These are phyloP conservation scores for Colaptes auratus DNA, from an alignment of 2,113 vertebrate genomes.

Conservation along the genomic window DNA sequence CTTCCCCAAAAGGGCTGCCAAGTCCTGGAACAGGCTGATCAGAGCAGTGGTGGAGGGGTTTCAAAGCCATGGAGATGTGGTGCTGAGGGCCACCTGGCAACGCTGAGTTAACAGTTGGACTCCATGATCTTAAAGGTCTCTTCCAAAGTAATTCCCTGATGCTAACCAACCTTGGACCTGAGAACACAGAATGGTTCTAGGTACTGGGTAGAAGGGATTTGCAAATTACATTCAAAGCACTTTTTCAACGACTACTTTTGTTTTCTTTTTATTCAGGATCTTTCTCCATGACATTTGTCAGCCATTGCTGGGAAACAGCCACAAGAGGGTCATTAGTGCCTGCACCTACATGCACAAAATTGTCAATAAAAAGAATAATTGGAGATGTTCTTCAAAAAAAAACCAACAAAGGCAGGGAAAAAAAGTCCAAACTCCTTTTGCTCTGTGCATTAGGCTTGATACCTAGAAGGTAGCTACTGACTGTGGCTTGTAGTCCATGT, in stretches of 20 bases:
- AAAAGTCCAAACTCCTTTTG: background rate
- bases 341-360: background rate
- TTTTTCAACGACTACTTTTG: background rate
- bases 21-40: too few species aligned
- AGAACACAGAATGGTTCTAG: background rate
- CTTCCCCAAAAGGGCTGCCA: too few species aligned
- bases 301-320: background rate
- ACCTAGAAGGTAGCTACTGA: background rate
- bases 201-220: background rate
- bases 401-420: background rate
- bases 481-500: background rate
- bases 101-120: too few species aligned
- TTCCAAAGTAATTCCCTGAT: background rate
- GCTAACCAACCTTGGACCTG: background rate
- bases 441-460: background rate
- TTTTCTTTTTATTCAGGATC: background rate
- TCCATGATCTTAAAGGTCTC: too few species aligned
- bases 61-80: too few species aligned
- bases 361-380: background rate
- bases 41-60: too few species aligned
- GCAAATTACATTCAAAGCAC: background rate
- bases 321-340: background rate
- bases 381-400: background rate
- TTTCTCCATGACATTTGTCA: background rate
- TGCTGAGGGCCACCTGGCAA: too few species aligned